Base-by-base conservation (phyloP, 2,797 vertebrate species). In the Enteromius radiatus region DNA sequence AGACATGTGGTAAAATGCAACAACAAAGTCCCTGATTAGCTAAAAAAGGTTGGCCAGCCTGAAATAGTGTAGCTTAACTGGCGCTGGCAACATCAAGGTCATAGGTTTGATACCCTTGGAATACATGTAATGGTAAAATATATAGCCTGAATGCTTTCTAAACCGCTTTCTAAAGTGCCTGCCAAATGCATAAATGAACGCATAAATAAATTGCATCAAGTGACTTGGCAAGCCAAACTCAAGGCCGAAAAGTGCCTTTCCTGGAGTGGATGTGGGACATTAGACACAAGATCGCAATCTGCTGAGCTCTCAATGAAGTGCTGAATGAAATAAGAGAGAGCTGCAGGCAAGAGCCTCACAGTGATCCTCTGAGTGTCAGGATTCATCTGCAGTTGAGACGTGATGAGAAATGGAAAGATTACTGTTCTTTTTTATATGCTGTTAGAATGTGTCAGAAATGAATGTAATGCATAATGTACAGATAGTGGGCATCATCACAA, bases 261-360 rank as follows among this genome's bases (percentile, higher is more conserved):
- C 63, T 70, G 81, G 49, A 61, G n/a, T 77, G 74, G 52, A 77
- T 70, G 65, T 77, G 81, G 81, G 74, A 70, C 65, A 43, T 83
- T 83, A 83, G 74, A 70, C 54, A 70, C 81, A 69, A 83, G 81
- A 83, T 83, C 81, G 36, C 75, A 77, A 83, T 83, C 74, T 78
- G 74, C 81, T 63, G 65, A 70, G 81, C 74, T 78, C 52, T 83
- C 28, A 83, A 70, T 76, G 81, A 77, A 77, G 81, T 36, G 64
- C 71, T 77, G 85, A 80, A 78, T 61, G 74, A 86, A 81, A 74
- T 78, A 59, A 77, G 83, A 74, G 56, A 70, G 54, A 85, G 78
- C 78, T 85, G 75, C n/a, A 33, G 52, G 38, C 43, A 68, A 49
- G 33, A 80, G 78, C 64, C 65, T 49, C 71, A 49, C 45, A 19